Evolutionary conservation across 2,113 vertebrate genomes (phyloP), one percentile per base, ranked within the genome.

Genomic region (Catagonus wagneri): DNA sequence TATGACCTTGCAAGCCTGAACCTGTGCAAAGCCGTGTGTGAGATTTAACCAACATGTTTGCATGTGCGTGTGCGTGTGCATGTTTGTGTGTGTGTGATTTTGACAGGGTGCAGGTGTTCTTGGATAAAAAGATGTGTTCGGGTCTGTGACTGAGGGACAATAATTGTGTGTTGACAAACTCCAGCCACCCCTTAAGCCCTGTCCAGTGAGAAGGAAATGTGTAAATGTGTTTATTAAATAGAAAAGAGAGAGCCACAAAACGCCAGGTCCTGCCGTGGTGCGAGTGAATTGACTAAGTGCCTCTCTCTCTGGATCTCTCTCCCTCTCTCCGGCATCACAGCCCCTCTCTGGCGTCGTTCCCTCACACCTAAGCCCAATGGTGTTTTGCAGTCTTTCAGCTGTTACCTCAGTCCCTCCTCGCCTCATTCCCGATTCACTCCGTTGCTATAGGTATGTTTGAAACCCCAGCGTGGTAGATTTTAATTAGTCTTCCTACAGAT

Each of bases 401-500:
- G 98, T 97, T 98, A 98, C 98, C 98, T 98, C 98, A 95, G 96
- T 97, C 98, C 97, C 98, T 98, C 97, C 97, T 98, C 98, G 98
- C 98, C 98, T 98, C 98, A 97, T 97, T 98, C 98, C 98, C 97
- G 96, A 98, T 98, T 98, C 98, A 98, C 97, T 98, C 98, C 97
- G 98, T 99, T 98, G 98, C 98, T 99, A 98, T 98, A 99, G 98
- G 98, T 99, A 98, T 99, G 98, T 99, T 98, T 98, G 98, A 99
- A 98, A 98, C 98, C 99, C 98, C 99, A 99, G 99, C 99, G 99
- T 99, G 99, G 99, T 99, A 99, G 98, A 98, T 99, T 99, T 99
- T 99, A 99, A 99, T 99, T 99, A 99, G 99, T 99, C 99, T 99
- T 99, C 99, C 99, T 99, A 99, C 99, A 99, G 99, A 99, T 99